Conservation (phyloP, 2,888 invertebrate species). For the Melanophora roralis region DNA sequence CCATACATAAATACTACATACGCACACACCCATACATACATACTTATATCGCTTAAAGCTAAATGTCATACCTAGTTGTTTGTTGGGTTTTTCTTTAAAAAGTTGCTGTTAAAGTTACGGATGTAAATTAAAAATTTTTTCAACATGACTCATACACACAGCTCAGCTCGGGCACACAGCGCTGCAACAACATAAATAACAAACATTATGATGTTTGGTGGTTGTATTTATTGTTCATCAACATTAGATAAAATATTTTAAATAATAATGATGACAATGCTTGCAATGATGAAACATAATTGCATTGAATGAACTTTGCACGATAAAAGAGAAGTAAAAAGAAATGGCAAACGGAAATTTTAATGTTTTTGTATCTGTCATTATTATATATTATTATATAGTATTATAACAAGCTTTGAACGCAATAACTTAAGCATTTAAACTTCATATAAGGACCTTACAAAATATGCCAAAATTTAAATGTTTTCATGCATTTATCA, state of each 20-base stretch:
- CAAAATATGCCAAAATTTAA: no score
- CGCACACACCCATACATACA: background rate
- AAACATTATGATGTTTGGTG: background rate
- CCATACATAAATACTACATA: no score
- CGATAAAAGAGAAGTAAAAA: no score
- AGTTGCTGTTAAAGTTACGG: constrained; percentile 49
- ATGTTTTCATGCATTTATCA: no score
- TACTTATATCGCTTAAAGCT: constrained; percentile 23
- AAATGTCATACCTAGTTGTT: constrained; percentile 32
- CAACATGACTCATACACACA: constrained; percentile 50
- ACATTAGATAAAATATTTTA: background rate
- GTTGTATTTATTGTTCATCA: no score
- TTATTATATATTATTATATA: no score
- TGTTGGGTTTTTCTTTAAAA: background rate
- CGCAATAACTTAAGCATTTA: no score
- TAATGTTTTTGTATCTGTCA: no score
- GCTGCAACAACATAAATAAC: constrained; percentile 24
- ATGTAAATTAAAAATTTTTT: constrained; percentile 59
- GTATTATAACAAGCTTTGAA: no score
- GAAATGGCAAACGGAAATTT: no score
- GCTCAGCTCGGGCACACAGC: background rate
- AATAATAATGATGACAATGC: background rate
- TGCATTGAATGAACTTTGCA: constrained; percentile 14
- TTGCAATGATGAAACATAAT: background rate
- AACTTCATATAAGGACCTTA: no score